Conservation (phyloP, 2,113 vertebrate genomes). For the Thomomys bottae region DNA sequence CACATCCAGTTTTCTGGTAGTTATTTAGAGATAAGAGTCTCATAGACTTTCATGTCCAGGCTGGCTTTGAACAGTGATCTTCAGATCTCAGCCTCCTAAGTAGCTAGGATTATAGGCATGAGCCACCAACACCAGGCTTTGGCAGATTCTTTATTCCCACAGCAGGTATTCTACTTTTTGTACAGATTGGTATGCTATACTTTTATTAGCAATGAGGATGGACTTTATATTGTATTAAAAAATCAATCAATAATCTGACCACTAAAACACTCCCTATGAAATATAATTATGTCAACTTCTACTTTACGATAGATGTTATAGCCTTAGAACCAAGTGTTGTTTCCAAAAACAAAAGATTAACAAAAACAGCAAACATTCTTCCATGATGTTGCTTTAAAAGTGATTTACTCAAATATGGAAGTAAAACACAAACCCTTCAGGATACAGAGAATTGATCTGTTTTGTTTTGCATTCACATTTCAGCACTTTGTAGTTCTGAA, state of each 20-base stretch:
- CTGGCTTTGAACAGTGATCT: no score
- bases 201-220: conserved; percentile 14
- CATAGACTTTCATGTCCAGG: no score
- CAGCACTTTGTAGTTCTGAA: conserved; percentile 78
- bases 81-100: no score
- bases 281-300: conserved; percentile 84
- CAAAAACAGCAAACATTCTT: conserved; percentile 82
- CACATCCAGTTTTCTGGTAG: no score
- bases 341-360: conserved; percentile 77
- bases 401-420: conserved; percentile 56
- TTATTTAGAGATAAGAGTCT: no score
- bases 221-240: conserved; percentile 83
- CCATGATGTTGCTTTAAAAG: conserved; percentile 82
- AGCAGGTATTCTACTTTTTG: neutral
- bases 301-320: conserved; percentile 83
- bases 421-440: neutral
- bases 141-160: neutral
- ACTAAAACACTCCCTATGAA: conserved; percentile 85
- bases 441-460: conserved; percentile 79
- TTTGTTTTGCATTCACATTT: conserved; percentile 81
- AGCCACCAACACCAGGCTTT: no score
- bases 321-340: conserved; percentile 82
- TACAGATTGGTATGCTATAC: neutral
- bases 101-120: no score
- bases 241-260: conserved; percentile 85